Conservation (phyloP, 2,888 invertebrate species). For the Gymnosoma rotundatum region DNA sequence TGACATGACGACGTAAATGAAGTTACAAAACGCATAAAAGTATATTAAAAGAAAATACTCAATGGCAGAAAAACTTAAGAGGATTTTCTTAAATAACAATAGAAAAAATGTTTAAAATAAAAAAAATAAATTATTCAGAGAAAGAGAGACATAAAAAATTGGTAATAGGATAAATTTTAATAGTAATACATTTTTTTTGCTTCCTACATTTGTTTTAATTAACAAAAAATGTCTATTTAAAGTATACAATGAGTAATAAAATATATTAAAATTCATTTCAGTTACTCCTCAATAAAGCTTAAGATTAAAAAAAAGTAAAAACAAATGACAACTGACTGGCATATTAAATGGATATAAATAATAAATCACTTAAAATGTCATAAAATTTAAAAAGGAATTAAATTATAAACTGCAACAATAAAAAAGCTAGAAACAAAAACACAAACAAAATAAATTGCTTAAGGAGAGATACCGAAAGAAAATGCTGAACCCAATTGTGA, state of each 20-base stretch:
- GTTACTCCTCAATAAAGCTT: constrained; percentile 6
- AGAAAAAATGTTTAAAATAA: constrained; percentile 35
- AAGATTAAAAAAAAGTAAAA: constrained; percentile 12
- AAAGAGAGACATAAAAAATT: background rate
- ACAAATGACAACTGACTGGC: constrained; percentile 25
- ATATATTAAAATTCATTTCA: constrained; percentile 45
- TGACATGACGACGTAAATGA: constrained; percentile 57
- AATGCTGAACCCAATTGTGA: background rate
- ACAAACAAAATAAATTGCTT: background rate
- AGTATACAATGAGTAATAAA: constrained; percentile 9
- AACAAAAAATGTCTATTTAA: constrained; percentile 10
- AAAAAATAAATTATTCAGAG: background rate
- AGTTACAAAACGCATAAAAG: constrained; percentile 40
- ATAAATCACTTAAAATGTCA: constrained; percentile 58
- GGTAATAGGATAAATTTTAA: constrained; percentile 67
- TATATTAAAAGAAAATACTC: constrained; percentile 31
- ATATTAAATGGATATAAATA: constrained; percentile 40
- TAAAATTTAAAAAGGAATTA: constrained; percentile 31
- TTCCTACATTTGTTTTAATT: constrained; percentile 28
- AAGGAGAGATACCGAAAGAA: background rate
- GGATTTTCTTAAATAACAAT: constrained; percentile 66
- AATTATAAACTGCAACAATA: background rate
- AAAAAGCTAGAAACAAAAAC: background rate
- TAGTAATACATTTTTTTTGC: constrained; percentile 7
- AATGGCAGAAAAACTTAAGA: constrained; percentile 59